Evolutionary conservation across 2,113 vertebrate species (phyloP).

Genomic region (Lonchura striata): DNA sequence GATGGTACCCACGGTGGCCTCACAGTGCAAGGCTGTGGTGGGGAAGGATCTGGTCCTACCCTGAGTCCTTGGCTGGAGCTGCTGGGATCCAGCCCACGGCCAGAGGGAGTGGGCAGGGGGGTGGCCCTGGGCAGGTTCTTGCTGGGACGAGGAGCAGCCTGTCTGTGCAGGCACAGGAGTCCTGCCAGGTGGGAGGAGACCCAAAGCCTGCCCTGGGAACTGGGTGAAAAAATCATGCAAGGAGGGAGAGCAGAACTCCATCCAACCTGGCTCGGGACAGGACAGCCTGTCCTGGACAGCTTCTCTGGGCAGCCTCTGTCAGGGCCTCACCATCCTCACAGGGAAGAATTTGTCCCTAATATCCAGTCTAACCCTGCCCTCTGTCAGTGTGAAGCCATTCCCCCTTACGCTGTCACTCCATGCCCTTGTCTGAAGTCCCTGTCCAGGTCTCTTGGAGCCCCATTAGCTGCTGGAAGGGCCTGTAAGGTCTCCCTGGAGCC

Average conservation of each 20-base stretch:
- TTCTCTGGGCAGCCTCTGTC: neutral
- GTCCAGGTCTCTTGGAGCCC: neutral
- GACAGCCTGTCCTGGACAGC: neutral
- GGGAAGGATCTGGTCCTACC: neutral
- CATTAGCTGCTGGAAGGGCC: neutral
- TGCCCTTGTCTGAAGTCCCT: neutral
- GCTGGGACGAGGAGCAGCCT: neutral
- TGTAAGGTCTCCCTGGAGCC: neutral
- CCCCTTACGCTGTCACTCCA: neutral
- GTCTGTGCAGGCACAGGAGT: neutral
- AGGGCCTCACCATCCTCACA: neutral
- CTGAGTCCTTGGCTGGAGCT: neutral
- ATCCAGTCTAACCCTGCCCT: neutral
- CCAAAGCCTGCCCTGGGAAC: neutral
- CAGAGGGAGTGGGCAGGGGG: neutral
- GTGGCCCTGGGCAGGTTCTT: neutral
- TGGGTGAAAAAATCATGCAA: neutral
- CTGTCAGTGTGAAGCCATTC: neutral
- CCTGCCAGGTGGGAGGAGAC: neutral
- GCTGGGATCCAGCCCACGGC: neutral
- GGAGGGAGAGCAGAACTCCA: neutral
- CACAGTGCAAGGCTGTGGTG: rapidly evolving
- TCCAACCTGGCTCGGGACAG: neutral
- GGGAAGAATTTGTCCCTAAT: neutral
- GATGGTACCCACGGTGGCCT: neutral